phyloP scores from a whole-genome alignment of 2,797 vertebrate species.

The Lutjanus campechanus region DNA sequence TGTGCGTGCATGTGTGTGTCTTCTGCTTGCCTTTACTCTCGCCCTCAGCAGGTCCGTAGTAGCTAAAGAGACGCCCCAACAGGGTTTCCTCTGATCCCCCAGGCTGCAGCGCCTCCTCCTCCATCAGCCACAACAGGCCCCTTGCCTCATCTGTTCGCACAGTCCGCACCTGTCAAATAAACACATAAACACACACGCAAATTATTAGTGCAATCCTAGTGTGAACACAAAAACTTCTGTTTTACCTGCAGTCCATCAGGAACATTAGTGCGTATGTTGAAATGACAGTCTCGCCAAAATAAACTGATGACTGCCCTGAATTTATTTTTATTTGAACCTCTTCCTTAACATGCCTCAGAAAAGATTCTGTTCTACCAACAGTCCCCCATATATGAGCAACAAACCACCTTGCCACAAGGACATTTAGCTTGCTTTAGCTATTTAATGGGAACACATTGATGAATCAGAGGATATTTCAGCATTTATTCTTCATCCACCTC shows the following conservation, averaged over 20 bases:
- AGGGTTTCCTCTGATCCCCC: slow-evolving; percentile 91
- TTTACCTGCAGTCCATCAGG: slow-evolving; percentile 12
- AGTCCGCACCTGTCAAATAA: slow-evolving; percentile 88
- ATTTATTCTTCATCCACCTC: slow-evolving; percentile 37
- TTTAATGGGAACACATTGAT: slow-evolving; percentile 44
- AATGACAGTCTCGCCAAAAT: neutral
- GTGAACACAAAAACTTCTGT: slow-evolving; percentile 9
- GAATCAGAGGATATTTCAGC: slow-evolving; percentile 27
- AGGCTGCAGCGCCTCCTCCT: slow-evolving; percentile 93
- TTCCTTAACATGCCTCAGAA: slow-evolving; percentile 5
- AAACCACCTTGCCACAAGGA: slow-evolving; percentile 44
- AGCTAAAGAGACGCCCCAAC: slow-evolving; percentile 93
- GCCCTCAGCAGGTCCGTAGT: slow-evolving; percentile 94
- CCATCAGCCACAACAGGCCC: slow-evolving; percentile 98
- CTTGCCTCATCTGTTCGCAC: slow-evolving; percentile 92
- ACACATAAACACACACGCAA: slow-evolving; percentile 20
- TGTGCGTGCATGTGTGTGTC: neutral
- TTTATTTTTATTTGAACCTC: neutral
- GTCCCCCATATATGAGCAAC: neutral
- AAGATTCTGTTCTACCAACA: neutral
- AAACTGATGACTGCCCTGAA: neutral
- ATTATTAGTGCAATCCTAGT: neutral
- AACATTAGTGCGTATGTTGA: neutral
- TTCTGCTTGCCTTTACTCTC: slow-evolving; percentile 88
- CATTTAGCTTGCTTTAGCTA: slow-evolving; percentile 31